Conservation (phyloP, 2,113 vertebrate species). For the mouse (Mus musculus) region GRCm39 chr16:26178001-26178500, state of each 20-base stretch:
- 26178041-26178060: neutral
- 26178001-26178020: neutral
- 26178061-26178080: conserved; percentile 6
- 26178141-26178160: conserved; percentile 55
- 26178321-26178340: neutral
- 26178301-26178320: neutral
- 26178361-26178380: neutral
- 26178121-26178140: neutral
- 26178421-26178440: neutral
- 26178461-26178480: neutral
- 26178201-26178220: neutral
- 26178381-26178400: neutral
- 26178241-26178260: neutral
- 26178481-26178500: neutral
- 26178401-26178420: neutral
- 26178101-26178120: conserved; percentile 8
- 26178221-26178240: neutral
- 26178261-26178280: neutral
- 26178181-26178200: neutral
- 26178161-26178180: conserved; percentile 25
- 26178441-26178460: neutral
- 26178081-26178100: conserved; percentile 4
- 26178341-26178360: neutral
- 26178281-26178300: neutral
- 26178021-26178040: neutral